Evolutionary conservation across 1,140 invertebrate species (phyloP), one percentile per base, ranked within the genome.

Genomic region (Aphis craccivora): DNA sequence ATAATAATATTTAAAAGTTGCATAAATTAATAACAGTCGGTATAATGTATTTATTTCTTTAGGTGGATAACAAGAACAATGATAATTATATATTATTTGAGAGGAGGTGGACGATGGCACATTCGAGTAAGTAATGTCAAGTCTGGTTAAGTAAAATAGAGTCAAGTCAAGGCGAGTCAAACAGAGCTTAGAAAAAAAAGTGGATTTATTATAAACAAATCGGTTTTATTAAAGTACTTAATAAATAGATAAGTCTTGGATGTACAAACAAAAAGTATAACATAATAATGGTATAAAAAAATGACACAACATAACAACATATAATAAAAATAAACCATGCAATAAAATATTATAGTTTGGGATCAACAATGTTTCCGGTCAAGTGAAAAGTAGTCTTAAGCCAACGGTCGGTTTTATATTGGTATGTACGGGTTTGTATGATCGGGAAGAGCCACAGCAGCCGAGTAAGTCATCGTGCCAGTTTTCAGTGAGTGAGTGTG

Each of bases 241-340:
- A 76, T 76, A 76, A 76, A 76, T 35, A 40, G 55, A 40, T 55
- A 86, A 48, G 91, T 92, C 81, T 92, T 92, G 25, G n/a, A 83
- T 83, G n/a, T 48, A 91, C 90, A 51, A 37, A 37, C 40, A 43
- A 25, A 25, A 25, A 43, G 37, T 43, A 43, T 30, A 40, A 43
- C 0, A 76, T 53, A 89, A 53, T 53, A 53, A 83, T 51, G 22
- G 43, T 81, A 81, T 48, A 91, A 76, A 60, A 88, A 51, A 53
- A 53, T 91, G 48, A 53, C 51, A 87, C 84, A 43, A 60, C 35
- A 76, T 20, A 67, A 90, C 40, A 43, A 91, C 11, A 83, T 51
- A 83, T 48, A 91, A 91, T 83, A 91, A 48, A 51, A 83, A 91
- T 83, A 84, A 92, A 92, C 81, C 6, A 91, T 76, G 81, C 9